Evolutionary conservation across 2,113 vertebrate genomes (phyloP).

Genomic region (Platycercus adscitus): DNA sequence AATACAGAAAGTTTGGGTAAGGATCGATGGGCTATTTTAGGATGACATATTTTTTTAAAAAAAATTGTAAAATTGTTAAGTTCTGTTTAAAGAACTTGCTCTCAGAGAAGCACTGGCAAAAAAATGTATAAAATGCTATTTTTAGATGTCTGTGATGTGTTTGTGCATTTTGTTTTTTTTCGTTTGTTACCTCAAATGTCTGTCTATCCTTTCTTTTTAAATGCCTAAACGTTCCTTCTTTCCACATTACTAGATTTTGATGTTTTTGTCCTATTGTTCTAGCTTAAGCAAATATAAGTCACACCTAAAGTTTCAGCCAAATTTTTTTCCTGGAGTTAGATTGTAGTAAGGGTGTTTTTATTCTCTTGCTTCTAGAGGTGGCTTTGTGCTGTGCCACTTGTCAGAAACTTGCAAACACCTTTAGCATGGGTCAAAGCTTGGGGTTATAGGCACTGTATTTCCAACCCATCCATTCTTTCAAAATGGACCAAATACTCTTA

Average conservation of each 20-base stretch:
- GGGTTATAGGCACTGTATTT: constrained; percentile 3
- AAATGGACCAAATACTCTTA: constrained; percentile 50
- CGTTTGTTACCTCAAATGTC: constrained; percentile 74
- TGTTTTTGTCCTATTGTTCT: constrained; percentile 47
- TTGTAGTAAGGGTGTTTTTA: constrained; percentile 4
- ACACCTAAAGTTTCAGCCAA: constrained; percentile 24
- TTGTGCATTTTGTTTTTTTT: constrained; percentile 68
- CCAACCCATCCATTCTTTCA: not conserved
- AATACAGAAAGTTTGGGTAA: constrained; percentile 78
- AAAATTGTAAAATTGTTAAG: constrained; percentile 78
- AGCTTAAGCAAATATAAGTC: constrained; percentile 45
- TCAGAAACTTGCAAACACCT: constrained; percentile 14
- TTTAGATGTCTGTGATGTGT: constrained; percentile 71
- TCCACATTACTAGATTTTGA: constrained; percentile 48
- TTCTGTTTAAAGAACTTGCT: constrained; percentile 97
- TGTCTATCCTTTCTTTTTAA: constrained; percentile 32
- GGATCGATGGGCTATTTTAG: constrained; percentile 76
- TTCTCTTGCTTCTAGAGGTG: constrained; percentile 39
- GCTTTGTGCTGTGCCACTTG: not conserved
- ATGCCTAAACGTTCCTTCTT: constrained; percentile 50
- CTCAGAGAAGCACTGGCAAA: constrained; percentile 82
- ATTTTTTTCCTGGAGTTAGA: constrained; percentile 23
- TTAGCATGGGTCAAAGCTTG: not conserved
- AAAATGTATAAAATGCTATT: constrained; percentile 76
- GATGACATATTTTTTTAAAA: constrained; percentile 75